phyloP scores from a whole-genome alignment of 1,140 invertebrate genomes.

The Drosophila aff. region DNA sequence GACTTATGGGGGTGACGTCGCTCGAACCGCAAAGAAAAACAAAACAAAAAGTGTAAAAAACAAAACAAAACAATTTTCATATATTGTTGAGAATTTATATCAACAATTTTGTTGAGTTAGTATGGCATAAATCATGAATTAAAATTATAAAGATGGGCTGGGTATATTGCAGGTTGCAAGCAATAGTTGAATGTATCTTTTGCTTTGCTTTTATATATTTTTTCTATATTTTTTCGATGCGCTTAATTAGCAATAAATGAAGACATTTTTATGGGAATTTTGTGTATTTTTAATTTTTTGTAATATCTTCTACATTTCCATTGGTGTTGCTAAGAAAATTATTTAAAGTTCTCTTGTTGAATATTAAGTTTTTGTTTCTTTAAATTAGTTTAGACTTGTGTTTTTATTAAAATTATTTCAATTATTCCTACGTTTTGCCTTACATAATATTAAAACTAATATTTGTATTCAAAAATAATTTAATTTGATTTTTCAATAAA shows the following conservation, averaged over 20 bases:
- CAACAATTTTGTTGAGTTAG: conserved; percentile 30
- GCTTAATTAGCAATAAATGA: background rate
- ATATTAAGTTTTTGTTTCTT: background rate
- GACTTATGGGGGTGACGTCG: conserved; percentile 55
- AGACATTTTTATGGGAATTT: background rate
- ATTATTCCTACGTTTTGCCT: too few relatives aligned
- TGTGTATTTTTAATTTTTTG: background rate
- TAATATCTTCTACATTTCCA: background rate
- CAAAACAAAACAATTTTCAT: conserved; percentile 21
- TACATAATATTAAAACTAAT: background rate
- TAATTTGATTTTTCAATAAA: background rate
- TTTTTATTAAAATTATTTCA: too few relatives aligned
- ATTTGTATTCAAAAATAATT: background rate
- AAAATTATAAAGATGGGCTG: conserved; percentile 2
- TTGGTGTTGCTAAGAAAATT: background rate
- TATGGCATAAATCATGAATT: conserved; percentile 21
- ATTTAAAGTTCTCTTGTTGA: background rate
- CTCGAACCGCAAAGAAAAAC: conserved; percentile 5
- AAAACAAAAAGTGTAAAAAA: conserved; percentile 8
- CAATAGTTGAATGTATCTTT: background rate
- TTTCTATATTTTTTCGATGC: background rate
- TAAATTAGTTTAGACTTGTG: too few relatives aligned
- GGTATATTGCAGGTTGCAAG: background rate
- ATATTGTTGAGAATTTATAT: conserved; percentile 16
- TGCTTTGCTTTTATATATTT: background rate